These are phyloP conservation scores for Tethea ocularis DNA, from an alignment of 2,888 invertebrate species.

Conservation along the genomic window DNA sequence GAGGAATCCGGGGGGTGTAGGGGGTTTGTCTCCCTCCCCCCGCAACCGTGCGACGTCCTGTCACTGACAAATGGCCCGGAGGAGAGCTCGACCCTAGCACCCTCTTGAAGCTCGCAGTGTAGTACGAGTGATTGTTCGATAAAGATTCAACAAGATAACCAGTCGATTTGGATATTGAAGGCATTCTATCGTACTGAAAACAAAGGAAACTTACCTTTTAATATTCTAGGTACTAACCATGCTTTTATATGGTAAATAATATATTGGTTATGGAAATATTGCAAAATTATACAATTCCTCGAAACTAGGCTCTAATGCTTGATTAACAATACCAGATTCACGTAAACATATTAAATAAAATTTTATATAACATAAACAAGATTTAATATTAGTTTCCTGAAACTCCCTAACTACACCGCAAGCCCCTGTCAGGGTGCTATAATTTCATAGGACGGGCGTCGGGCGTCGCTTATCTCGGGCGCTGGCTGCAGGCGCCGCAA, in stretches of 20 bases:
- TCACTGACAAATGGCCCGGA: constrained; percentile 83
- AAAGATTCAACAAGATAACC: constrained; percentile 12
- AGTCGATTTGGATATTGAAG: background rate
- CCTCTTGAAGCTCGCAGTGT: constrained; percentile 60
- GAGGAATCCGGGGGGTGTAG: constrained; percentile 56
- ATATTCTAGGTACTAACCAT: no score
- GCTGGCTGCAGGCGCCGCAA: constrained; percentile 76
- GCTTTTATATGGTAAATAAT: no score
- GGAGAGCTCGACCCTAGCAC: constrained; percentile 78
- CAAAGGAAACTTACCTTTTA: no score
- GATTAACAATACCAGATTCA: background rate
- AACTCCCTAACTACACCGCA: constrained; percentile 30
- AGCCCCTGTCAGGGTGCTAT: constrained; percentile 64
- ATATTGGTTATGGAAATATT: no score
- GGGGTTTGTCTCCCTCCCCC: constrained; percentile 32
- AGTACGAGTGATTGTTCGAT: constrained; percentile 26
- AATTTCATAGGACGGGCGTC: constrained; percentile 81
- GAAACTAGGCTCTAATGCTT: no score
- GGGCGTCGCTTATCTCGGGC: constrained; percentile 79
- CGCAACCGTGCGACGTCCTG: constrained; percentile 70
- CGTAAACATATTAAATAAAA: background rate
- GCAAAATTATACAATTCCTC: no score
- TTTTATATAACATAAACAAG: background rate
- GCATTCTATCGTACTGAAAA: no score
- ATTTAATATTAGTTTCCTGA: background rate